A percentile compares a stretch with the other conserved stretches of the same genome.
Evolutionary conservation across 2,888 invertebrate species (phyloP).

Genomic region (Eilema sororculum): DNA sequence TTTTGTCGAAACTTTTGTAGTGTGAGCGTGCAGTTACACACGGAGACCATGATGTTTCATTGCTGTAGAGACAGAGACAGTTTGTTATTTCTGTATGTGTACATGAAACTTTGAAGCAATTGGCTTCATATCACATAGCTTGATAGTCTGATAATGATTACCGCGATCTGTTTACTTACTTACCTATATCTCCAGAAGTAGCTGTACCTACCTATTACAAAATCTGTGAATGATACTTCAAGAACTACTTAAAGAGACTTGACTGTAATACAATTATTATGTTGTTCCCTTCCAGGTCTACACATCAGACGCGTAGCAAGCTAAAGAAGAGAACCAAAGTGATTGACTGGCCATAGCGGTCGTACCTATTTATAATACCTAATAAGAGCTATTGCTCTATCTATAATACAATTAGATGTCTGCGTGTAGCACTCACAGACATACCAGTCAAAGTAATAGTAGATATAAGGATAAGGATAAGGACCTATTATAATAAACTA

Average conservation of each 20-base stretch:
- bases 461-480: slow-evolving; percentile 23
- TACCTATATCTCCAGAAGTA: neutral
- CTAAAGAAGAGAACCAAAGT: slow-evolving; percentile 55
- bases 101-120: no score
- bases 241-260: neutral
- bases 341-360: slow-evolving; percentile 35
- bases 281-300: slow-evolving; percentile 35
- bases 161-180: no score
- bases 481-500: slow-evolving; percentile 32
- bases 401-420: neutral
- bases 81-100: no score
- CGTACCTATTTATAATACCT: slow-evolving; percentile 38
- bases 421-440: slow-evolving; percentile 2
- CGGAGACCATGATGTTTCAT: no score
- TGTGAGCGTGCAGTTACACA: no score
- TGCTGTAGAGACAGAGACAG: no score
- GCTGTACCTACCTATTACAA: neutral
- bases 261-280: neutral
- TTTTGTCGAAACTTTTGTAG: no score
- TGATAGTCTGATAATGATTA: no score
- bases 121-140: no score
- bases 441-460: slow-evolving; percentile 38
- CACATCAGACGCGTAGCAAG: slow-evolving; percentile 29
- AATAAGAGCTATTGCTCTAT: slow-evolving; percentile 24
- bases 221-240: neutral